A percentile compares a stretch with the other conserved stretches of the same genome.
Conservation (phyloP, 2,888 invertebrate species). For the Orchesellides sinensis region DNA sequence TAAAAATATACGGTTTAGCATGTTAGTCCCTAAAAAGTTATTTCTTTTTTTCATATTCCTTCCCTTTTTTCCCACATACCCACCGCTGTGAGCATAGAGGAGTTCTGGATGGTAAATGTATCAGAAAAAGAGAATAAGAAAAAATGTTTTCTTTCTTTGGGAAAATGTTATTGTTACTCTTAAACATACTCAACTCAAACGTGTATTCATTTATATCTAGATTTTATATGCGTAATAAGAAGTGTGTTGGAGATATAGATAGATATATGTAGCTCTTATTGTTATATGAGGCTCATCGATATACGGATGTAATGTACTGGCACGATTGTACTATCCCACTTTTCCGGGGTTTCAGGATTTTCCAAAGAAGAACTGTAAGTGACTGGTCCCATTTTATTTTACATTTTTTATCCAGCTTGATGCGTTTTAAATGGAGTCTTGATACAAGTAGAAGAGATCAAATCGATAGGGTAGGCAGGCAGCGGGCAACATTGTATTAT, state of each 20-base stretch:
- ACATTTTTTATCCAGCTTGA: conserved; percentile 70
- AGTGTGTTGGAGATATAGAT: background rate
- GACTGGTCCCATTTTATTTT: conserved; percentile 67
- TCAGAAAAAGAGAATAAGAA: conserved; percentile 56
- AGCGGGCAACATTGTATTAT: conserved; percentile 52
- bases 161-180: conserved; percentile 63
- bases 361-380: conserved; percentile 61
- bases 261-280: background rate
- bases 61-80: conserved; percentile 41
- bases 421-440: conserved; percentile 70
- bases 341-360: conserved; percentile 44
- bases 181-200: conserved; percentile 32
- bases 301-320: background rate
- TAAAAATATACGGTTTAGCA: conserved; percentile 53
- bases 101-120: conserved; percentile 52
- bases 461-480: conserved; percentile 64
- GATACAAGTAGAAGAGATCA: conserved; percentile 67
- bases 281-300: background rate
- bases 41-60: conserved; percentile 37
- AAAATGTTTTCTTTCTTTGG: conserved; percentile 54
- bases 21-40: conserved; percentile 61
- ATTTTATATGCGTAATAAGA: background rate
- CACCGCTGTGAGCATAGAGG: conserved; percentile 48
- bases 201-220: background rate
- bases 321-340: conserved; percentile 53